Conservation (phyloP, 2,888 invertebrate genomes). For the Pseudococcus longispinus region DNA sequence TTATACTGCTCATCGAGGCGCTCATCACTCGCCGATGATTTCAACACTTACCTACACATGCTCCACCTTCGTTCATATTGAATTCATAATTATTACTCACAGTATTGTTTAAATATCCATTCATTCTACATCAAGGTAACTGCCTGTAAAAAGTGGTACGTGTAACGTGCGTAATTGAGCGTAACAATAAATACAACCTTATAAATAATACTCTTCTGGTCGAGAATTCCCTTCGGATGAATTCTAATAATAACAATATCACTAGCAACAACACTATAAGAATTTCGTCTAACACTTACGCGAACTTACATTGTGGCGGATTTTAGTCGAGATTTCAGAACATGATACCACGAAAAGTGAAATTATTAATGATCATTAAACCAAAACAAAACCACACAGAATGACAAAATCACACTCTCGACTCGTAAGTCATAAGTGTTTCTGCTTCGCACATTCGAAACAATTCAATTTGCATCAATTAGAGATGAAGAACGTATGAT, state of each 20-base stretch:
- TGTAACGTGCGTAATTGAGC: not conserved
- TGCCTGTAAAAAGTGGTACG: not conserved
- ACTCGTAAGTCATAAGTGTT: not conserved
- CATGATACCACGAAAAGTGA: not conserved
- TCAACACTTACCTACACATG: conserved; percentile 30
- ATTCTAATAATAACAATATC: not conserved
- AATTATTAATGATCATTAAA: not conserved
- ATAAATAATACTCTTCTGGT: not conserved
- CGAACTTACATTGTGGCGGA: not conserved
- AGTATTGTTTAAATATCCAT: conserved; percentile 30
- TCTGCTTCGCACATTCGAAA: not conserved
- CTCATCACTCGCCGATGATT: too few relatives aligned
- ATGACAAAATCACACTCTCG: not conserved
- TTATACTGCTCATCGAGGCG: too few relatives aligned
- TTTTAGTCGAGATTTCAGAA: not conserved
- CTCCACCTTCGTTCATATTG: conserved; percentile 49
- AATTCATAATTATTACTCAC: conserved; percentile 49
- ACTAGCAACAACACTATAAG: not conserved
- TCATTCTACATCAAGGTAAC: conserved; percentile 20
- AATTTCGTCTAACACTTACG: not conserved
- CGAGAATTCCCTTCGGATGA: not conserved
- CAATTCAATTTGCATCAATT: conserved; percentile 20
- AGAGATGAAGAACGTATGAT: not conserved
- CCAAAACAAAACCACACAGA: not conserved
- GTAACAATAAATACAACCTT: not conserved